Evolutionary conservation across 2,888 invertebrate genomes (phyloP), one percentile per base, ranked within the genome.

Genomic region (Metalampra italica): DNA sequence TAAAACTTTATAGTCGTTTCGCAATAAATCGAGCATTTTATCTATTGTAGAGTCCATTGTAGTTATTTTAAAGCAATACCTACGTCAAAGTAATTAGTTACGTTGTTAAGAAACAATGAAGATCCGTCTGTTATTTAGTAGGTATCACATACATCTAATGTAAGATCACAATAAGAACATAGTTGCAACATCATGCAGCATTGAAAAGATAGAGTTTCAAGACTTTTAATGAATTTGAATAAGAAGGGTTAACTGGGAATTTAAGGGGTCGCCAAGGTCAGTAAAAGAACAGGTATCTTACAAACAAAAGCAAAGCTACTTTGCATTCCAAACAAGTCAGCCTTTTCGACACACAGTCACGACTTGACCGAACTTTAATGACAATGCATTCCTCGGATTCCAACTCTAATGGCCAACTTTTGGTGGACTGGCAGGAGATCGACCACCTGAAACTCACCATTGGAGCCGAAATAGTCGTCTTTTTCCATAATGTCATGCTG

Each of bases 391-490:
- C 55, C 50, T 39, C 44, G 43, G 55, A 62, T 62, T 61, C 54
- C 55, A 53, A 60, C 39, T 41, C 43, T 41, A 51, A 51, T 45
- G 47, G 52, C 34, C 48, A 49, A 47, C 48, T 45, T 50, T 50
- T 42, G 47, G 39, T 42, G 36, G 36, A 34, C 32, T 13, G 9
- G 9, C 12, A 29, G 9, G 29, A 11, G 9, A 29, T 34, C 22
- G 12, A 43, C 29, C 32, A 46, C 30, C 58, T 58, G 66, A 69
- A 75, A 91, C 88, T 90, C 89, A 92, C 92, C 92, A 76, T 91
- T 92, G 81, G 92, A 90, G 72, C 90, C 90, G 70, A 92, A 86
- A 82, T 91, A 92, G 78, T 93, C 93, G 72, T 93, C 93, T 79
- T 92, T 91, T 66, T 92, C 90, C 75, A 87, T 77, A 68, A 92